Base-by-base conservation (phyloP, 2,888 invertebrate species). In the Abrostola tripartita region DNA sequence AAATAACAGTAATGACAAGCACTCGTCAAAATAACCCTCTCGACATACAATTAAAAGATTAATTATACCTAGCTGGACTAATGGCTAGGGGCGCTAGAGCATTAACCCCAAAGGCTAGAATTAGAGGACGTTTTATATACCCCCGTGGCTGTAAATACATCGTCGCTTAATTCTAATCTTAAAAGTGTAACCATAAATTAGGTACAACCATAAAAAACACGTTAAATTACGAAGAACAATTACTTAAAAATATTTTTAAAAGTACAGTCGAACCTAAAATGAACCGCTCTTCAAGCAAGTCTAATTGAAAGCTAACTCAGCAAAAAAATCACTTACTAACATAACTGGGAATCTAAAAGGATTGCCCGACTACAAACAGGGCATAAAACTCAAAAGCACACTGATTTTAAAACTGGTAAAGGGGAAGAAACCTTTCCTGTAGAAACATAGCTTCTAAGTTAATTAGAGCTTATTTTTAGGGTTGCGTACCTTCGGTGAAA, bases 221-320 rank as follows among this genome's bases (percentile, higher is more conserved):
- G 1, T 24, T 4, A 24, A 1, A 40, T n/a, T n/a, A n/a, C n/a
- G 0, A 10, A 0, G n/a, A 41, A 41, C 4, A n/a, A n/a, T 41
- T 6, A 41, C 5, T 6, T n/a, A 47, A 24, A 24, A 24, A 24
- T 14, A 24, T 24, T 14, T 24, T 24, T 47, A 47, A 47, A 47
- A 38, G 42, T 42, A n/a, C 11, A n/a, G 5, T 65, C 52, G 10
- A 49, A 14, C 37, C 62, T 9, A 61, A 59, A 11, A 49, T 10
- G 7, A 50, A 57, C 42, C 14, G 44, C 35, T 53, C 51, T 70
- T 50, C 12, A 61, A 55, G 24, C 51, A 10, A 24, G 14, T 38
- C 8, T 77, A 74, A 66, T 75, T 77, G 54, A 58, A 71, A 67
- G 61, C 51, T 69, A 63, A 59, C 70, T 51, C 49, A 10, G 24